Percentiles rank a stretch among this genome's conserved stretches.
These are phyloP conservation scores for Tethea ocularis DNA, from an alignment of 2,888 invertebrate species.

Conservation along the genomic window DNA sequence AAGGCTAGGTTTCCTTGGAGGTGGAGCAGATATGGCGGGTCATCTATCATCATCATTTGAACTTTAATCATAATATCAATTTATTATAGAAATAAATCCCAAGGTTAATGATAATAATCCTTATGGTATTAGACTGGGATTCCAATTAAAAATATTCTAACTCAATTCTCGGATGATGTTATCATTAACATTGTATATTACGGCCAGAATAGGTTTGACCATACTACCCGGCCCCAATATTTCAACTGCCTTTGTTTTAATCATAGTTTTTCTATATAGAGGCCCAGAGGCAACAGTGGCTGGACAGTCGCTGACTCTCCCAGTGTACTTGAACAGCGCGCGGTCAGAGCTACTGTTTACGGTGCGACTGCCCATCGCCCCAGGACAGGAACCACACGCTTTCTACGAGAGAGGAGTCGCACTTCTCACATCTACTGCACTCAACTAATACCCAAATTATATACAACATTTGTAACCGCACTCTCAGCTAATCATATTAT, in stretches of 20 bases:
- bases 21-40: no score
- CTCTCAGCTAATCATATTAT: constrained; percentile 17
- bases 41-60: no score
- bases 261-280: constrained; percentile 37
- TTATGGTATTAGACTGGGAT: no score
- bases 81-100: no score
- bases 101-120: no score
- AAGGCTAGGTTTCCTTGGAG: no score
- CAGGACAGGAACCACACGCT: constrained; percentile 96
- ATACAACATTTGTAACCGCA: constrained; percentile 19
- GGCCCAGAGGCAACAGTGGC: constrained; percentile 65
- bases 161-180: no score
- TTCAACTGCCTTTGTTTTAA: constrained; percentile 8
- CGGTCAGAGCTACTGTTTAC: constrained; percentile 97
- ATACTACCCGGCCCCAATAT: no score
- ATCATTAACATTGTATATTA: no score
- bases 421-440: constrained; percentile 95
- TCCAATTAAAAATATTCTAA: no score
- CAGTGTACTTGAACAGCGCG: constrained; percentile 98
- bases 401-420: constrained; percentile 99
- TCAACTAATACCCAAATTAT: constrained; percentile 78
- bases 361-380: constrained; percentile 95
- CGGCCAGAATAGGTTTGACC: no score
- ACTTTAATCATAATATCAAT: no score
- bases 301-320: constrained; percentile 90